These are phyloP conservation scores for Hippocampus mohnikei DNA, from an alignment of 2,113 vertebrate genomes.

Conservation along the genomic window DNA sequence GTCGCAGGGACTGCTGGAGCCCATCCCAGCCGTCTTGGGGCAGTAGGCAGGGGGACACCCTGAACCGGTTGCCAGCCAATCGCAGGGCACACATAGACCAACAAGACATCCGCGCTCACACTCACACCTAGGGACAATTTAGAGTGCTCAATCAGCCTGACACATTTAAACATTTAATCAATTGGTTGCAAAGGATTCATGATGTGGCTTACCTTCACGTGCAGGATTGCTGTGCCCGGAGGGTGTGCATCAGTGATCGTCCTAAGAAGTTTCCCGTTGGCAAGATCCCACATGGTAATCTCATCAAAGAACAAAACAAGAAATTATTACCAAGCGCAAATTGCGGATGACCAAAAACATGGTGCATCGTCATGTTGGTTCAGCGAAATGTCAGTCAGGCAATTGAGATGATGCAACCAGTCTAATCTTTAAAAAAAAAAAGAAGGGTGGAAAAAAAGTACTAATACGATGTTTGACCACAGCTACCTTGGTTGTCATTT, in stretches of 20 bases:
- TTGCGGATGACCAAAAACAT: neutral
- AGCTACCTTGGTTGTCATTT: no score
- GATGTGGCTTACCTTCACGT: slow-evolving; percentile 84
- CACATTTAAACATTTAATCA: neutral
- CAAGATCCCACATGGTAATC: slow-evolving; percentile 99
- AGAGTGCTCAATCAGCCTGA: no score
- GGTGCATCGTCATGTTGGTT: neutral
- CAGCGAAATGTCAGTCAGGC: neutral
- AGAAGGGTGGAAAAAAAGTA: no score
- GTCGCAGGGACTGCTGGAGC: no score
- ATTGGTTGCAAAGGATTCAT: neutral
- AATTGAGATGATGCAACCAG: neutral
- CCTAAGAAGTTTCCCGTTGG: slow-evolving; percentile 91
- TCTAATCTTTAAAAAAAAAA: no score
- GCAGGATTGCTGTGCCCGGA: slow-evolving; percentile 91
- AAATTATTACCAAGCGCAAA: neutral
- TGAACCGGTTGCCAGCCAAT: no score
- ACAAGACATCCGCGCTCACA: no score
- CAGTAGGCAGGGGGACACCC: no score
- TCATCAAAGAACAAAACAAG: slow-evolving; percentile 38
- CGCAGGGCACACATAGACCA: no score
- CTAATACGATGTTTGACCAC: no score
- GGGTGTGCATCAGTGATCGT: slow-evolving; percentile 96
- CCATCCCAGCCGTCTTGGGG: no score
- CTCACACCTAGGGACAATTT: no score